Percentiles rank a stretch among this genome's conserved stretches.
Evolutionary conservation across 2,113 vertebrate genomes (phyloP).

Genomic region (Microtus pennsylvanicus): DNA sequence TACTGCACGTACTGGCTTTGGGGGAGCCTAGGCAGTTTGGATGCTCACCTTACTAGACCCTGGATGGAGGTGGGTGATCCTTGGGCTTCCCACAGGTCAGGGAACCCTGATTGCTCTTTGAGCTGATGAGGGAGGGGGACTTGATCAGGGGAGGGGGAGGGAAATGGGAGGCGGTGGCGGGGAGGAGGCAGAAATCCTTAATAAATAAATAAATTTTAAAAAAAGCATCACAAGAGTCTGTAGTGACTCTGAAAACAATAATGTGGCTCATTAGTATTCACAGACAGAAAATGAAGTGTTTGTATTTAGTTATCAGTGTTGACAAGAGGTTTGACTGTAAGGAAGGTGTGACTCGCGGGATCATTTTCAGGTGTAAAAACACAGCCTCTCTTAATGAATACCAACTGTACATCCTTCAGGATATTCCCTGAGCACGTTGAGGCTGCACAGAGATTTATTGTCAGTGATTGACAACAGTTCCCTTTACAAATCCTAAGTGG

Average conservation of each 20-base stretch:
- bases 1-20: too few species aligned
- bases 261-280: slow-evolving; percentile 28
- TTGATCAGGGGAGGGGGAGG: too few species aligned
- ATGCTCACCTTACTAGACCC: too few species aligned
- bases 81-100: too few species aligned
- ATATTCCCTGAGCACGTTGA: background rate
- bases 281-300: background rate
- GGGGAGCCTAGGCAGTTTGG: too few species aligned
- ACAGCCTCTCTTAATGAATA: background rate
- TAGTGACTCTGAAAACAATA: background rate
- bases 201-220: too few species aligned
- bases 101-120: too few species aligned
- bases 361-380: slow-evolving; percentile 35
- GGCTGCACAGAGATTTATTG: background rate
- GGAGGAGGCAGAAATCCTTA: too few species aligned
- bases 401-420: background rate
- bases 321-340: background rate
- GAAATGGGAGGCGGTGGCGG: too few species aligned
- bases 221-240: background rate
- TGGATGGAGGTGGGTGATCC: too few species aligned
- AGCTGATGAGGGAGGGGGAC: too few species aligned
- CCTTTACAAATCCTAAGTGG: slow-evolving; percentile 44
- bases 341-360: background rate
- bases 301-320: background rate
- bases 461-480: slow-evolving; percentile 37